phyloP scores from a whole-genome alignment of 2,113 vertebrate species.

The Rhinoderma darwinii region DNA sequence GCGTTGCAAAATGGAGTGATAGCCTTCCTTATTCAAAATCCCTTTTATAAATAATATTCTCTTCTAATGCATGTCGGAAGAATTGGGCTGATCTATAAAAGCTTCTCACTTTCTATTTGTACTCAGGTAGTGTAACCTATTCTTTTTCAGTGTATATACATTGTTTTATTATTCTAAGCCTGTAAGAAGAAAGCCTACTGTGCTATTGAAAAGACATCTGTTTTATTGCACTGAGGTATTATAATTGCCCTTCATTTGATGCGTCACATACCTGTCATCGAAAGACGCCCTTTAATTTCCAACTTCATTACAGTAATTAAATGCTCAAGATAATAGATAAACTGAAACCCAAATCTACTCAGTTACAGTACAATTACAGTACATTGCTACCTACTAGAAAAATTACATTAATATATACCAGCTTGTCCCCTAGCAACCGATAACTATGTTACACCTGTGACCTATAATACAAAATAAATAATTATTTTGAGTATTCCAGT shows the following conservation, averaged over 20 bases:
- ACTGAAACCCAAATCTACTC: neutral
- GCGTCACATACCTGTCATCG: slow-evolving; percentile 38
- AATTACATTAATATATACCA: neutral
- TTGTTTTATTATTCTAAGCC: slow-evolving; percentile 23
- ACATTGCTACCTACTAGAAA: neutral
- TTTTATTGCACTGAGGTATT: slow-evolving; percentile 20
- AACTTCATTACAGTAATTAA: slow-evolving; percentile 44
- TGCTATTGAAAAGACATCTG: slow-evolving; percentile 36
- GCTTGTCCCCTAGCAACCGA: slow-evolving; percentile 20
- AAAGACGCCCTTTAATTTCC: slow-evolving; percentile 26
- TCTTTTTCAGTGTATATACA: neutral
- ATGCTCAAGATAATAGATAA: slow-evolving; percentile 29
- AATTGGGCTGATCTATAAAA: neutral
- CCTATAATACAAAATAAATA: slow-evolving; percentile 5
- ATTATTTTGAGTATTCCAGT: neutral
- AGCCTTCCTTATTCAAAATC: no score
- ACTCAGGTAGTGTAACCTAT: neutral
- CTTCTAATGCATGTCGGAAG: neutral
- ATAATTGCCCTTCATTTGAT: slow-evolving; percentile 23
- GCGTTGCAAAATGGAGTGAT: no score
- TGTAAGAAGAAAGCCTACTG: slow-evolving; percentile 20
- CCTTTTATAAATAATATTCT: neutral
- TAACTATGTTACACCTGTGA: neutral
- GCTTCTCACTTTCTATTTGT: neutral
- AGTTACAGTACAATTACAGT: neutral